Conservation (phyloP, 2,797 vertebrate species). For the Botia almorhae region DNA sequence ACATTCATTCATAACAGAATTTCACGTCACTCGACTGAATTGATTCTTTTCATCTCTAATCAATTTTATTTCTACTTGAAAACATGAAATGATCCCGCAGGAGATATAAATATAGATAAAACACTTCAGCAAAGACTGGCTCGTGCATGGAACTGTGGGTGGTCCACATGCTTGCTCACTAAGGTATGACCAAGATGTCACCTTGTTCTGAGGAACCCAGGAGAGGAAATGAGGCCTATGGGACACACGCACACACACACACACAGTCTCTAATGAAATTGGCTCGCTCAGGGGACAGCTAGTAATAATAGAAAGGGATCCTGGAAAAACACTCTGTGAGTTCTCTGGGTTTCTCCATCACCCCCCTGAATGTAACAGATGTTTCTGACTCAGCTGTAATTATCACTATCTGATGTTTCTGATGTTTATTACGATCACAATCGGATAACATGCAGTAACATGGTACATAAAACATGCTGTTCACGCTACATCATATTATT, state of each 20-base stretch:
- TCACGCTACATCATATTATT: too few species aligned
- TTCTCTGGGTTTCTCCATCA: conserved; percentile 4
- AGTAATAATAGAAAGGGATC: conserved; percentile 8
- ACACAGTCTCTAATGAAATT: conserved; percentile 4
- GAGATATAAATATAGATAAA: conserved; percentile 14
- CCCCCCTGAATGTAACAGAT: neutral
- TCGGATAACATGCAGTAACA: too few species aligned
- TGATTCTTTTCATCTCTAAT: neutral
- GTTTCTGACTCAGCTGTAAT: neutral
- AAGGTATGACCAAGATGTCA: neutral
- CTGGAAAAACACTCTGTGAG: conserved; percentile 1
- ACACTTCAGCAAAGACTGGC: neutral
- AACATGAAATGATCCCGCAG: neutral
- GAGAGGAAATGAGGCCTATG: neutral
- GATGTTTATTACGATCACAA: too few species aligned
- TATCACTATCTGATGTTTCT: too few species aligned
- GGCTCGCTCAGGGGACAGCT: too few species aligned
- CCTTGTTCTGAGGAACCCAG: neutral
- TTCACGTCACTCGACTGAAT: neutral
- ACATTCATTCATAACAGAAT: neutral
- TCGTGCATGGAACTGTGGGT: conserved; percentile 14
- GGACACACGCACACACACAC: conserved; percentile 24
- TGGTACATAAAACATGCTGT: too few species aligned
- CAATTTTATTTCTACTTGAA: neutral
- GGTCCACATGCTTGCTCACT: neutral